Percentiles rank a stretch among this genome's conserved stretches.
Evolutionary conservation across 2,797 vertebrate species (phyloP).

Genomic region (Myripristis jacobus): DNA sequence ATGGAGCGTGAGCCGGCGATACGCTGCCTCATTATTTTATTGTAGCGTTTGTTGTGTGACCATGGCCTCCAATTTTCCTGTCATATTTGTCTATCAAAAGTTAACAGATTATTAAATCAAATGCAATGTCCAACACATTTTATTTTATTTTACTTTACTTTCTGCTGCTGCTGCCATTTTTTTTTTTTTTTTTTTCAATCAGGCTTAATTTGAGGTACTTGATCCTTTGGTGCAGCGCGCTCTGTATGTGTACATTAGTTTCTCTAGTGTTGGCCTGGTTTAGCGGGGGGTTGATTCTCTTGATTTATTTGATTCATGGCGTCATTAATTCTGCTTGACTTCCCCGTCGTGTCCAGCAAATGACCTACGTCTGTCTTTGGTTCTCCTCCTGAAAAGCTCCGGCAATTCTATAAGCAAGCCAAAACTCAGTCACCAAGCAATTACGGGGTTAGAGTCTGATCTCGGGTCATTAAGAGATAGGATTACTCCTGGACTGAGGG

Average conservation of each 20-base stretch:
- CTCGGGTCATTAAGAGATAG: conserved; percentile 69
- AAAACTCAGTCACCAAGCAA: conserved; percentile 57
- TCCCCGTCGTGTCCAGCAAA: conserved; percentile 63
- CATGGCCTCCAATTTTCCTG: conserved; percentile 25
- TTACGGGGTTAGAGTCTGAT: conserved; percentile 65
- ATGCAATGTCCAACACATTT: not conserved
- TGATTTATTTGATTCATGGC: conserved; percentile 70
- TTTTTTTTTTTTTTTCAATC: not conserved
- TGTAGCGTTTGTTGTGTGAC: not conserved
- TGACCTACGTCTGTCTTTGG: conserved; percentile 64
- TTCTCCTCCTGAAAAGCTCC: conserved; percentile 36
- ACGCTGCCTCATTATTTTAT: conserved; percentile 25
- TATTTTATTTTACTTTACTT: too few species aligned
- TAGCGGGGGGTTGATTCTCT: conserved; percentile 64
- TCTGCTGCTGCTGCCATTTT: too few species aligned
- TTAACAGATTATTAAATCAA: not conserved
- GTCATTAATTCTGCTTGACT: conserved; percentile 74
- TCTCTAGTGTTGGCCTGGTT: conserved; percentile 49
- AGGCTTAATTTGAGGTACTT: conserved; percentile 16
- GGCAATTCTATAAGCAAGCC: conserved; percentile 46
- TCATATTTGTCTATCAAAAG: not conserved
- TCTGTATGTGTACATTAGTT: conserved; percentile 15
- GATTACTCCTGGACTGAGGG: conserved; percentile 71
- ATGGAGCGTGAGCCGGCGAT: conserved; percentile 29
- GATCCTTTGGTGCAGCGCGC: conserved; percentile 28